A percentile compares a stretch with the other conserved stretches of the same genome.
Conservation (phyloP, 30 jellyfish, hydroid and myxozoan species). For the Cassiopea xamachana region DNA sequence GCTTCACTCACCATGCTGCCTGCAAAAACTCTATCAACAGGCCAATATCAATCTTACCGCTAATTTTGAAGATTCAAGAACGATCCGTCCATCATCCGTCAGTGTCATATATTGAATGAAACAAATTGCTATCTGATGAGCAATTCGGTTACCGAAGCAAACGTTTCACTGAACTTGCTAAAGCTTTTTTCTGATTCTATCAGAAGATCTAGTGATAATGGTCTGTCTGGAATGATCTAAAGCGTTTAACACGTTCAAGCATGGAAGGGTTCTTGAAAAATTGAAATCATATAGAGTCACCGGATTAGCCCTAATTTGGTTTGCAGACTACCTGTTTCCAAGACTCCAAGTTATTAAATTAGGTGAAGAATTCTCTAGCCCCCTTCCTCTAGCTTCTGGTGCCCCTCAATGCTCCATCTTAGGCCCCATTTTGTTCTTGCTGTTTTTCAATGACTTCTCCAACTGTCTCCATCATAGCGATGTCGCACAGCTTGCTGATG, state of each 20-base stretch:
- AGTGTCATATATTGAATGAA: neutral
- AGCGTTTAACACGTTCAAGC: conserved; percentile 5
- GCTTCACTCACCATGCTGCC: no score
- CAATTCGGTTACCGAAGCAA: neutral
- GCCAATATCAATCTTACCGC: neutral
- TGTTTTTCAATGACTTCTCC: conserved; percentile 75
- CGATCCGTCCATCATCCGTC: neutral
- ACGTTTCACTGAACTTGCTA: neutral
- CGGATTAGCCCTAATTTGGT: conserved; percentile 42
- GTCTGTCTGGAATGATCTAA: neutral
- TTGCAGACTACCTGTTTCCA: conserved; percentile 40
- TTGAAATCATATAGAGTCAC: conserved; percentile 32
- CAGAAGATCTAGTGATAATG: neutral
- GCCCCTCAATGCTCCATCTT: conserved; percentile 58
- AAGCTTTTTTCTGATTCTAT: neutral
- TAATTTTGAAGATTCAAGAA: neutral
- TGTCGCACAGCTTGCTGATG: conserved; percentile 79
- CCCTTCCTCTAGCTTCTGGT: conserved; percentile 47
- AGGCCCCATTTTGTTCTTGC: conserved; percentile 67
- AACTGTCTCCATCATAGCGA: conserved; percentile 66
- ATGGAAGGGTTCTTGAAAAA: conserved; percentile 54
- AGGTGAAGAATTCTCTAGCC: conserved; percentile 25
- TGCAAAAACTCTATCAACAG: neutral
- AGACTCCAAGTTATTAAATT: conserved; percentile 32
- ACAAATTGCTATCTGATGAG: neutral